A percentile compares a stretch with the other conserved stretches of the same genome.
phyloP scores from a whole-genome alignment of 2,888 invertebrate genomes.

The Sarcophaga caerulescens region DNA sequence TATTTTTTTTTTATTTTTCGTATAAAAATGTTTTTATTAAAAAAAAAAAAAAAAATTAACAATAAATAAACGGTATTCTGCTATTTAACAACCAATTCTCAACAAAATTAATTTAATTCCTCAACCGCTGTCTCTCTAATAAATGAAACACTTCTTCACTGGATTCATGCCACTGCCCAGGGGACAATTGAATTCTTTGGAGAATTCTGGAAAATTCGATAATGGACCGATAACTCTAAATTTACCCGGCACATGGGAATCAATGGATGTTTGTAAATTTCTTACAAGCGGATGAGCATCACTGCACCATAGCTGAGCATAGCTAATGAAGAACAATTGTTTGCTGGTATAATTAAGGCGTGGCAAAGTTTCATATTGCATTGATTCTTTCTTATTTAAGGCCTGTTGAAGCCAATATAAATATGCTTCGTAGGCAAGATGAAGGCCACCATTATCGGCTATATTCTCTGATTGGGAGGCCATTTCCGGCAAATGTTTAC shows the following conservation, averaged over 20 bases:
- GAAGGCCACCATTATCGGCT: conserved; percentile 78
- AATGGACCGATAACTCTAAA: conserved; percentile 76
- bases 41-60: no score
- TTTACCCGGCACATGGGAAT: conserved; percentile 73
- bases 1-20: no score
- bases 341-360: conserved; percentile 73
- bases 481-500: conserved; percentile 71
- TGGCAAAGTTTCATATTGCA: conserved; percentile 73
- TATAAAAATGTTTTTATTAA: no score
- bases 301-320: conserved; percentile 78
- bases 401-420: conserved; percentile 73
- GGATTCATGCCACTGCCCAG: conserved; percentile 75
- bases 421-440: conserved; percentile 77
- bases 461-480: conserved; percentile 76
- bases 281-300: conserved; percentile 70
- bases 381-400: conserved; percentile 38
- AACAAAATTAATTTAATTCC: not conserved
- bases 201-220: conserved; percentile 76
- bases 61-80: no score
- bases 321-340: conserved; percentile 78
- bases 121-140: conserved; percentile 64
- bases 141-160: conserved; percentile 74
- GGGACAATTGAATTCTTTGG: conserved; percentile 75
- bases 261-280: conserved; percentile 70
- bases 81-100: not conserved